A percentile compares a stretch with the other conserved stretches of the same genome.
phyloP scores from a whole-genome alignment of 2,888 invertebrate genomes.

The Meiosimyza decipiens region DNA sequence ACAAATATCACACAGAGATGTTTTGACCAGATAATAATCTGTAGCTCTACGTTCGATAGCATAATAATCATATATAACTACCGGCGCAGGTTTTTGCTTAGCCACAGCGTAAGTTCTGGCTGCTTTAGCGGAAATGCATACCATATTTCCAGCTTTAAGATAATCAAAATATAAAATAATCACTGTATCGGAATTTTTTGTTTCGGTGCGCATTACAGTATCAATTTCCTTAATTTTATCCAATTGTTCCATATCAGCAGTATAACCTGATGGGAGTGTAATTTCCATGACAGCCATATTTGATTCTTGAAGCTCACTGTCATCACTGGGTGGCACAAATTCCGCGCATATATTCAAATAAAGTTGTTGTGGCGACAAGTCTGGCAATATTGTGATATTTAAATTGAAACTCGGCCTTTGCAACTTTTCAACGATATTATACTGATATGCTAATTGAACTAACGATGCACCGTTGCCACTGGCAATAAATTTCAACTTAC shows the following conservation, averaged over 20 bases:
- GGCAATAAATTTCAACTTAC: constrained; percentile 78
- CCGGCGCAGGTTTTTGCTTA: constrained; percentile 85
- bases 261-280: constrained; percentile 89
- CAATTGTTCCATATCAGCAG: constrained; percentile 81
- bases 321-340: constrained; percentile 64
- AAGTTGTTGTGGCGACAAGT: constrained; percentile 81
- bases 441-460: constrained; percentile 82
- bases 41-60: constrained; percentile 74
- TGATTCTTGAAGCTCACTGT: constrained; percentile 69
- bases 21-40: constrained; percentile 63
- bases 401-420: constrained; percentile 88
- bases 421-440: constrained; percentile 87
- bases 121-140: constrained; percentile 85
- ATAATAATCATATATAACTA: constrained; percentile 90
- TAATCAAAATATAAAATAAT: constrained; percentile 80
- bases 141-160: constrained; percentile 71
- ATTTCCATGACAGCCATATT: constrained; percentile 94
- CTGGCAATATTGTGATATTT: constrained; percentile 86
- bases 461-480: constrained; percentile 84
- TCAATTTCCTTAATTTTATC: constrained; percentile 71
- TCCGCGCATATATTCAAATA: constrained; percentile 85
- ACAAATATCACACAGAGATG: constrained; percentile 86
- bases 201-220: constrained; percentile 72
- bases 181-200: constrained; percentile 73
- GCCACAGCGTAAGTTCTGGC: constrained; percentile 86